These are phyloP conservation scores for Anhinga rufa DNA, from an alignment of 2,113 vertebrate genomes.

Conservation along the genomic window DNA sequence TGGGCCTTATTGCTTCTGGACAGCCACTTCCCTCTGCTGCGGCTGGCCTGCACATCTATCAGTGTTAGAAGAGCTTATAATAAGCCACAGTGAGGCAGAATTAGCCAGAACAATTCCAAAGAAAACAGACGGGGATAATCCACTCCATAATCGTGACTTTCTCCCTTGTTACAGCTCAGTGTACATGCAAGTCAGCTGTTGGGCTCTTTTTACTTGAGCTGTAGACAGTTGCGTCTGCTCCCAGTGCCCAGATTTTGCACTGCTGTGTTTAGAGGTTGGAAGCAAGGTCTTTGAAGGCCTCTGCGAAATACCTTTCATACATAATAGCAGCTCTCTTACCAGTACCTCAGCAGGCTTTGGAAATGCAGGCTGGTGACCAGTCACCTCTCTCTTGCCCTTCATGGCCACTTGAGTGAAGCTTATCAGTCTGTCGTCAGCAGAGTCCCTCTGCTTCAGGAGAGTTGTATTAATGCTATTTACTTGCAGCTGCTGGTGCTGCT, in stretches of 20 bases:
- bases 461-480: not conserved
- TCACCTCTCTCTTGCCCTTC: not conserved
- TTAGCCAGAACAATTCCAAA: slow-evolving; percentile 21
- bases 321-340: not conserved
- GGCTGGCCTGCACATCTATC: not conserved
- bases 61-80: not conserved
- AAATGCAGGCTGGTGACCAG: not conserved
- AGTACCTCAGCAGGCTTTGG: not conserved
- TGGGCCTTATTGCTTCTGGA: not conserved
- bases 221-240: not conserved
- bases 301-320: not conserved
- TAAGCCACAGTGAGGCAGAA: not conserved
- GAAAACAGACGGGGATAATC: slow-evolving; percentile 18
- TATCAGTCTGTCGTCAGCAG: not conserved
- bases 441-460: not conserved
- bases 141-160: not conserved
- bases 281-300: not conserved
- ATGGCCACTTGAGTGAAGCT: not conserved
- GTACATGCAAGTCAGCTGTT: not conserved
- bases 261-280: not conserved
- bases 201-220: not conserved
- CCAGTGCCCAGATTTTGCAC: not conserved
- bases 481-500: not conserved
- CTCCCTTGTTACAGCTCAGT: not conserved
- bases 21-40: not conserved